Conservation (phyloP, 2,797 vertebrate species). For the Chaetophractus vellerosus region DNA sequence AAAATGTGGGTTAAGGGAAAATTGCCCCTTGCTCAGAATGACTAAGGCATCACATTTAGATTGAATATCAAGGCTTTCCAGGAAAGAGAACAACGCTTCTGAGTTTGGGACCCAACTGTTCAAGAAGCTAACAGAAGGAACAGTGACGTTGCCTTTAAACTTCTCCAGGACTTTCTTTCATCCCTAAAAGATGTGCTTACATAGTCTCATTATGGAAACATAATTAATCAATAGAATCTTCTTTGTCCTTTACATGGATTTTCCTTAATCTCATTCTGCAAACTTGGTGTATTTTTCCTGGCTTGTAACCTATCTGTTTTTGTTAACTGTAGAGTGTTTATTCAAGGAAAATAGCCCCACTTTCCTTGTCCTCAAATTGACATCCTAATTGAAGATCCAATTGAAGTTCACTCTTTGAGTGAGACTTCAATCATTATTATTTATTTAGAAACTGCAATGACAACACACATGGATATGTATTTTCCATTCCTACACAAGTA, state of each 20-base stretch:
- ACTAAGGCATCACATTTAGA: background rate
- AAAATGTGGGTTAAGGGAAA: background rate
- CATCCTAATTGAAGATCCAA: background rate
- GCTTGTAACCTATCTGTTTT: constrained; percentile 15
- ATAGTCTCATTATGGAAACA: background rate
- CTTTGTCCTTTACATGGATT: background rate
- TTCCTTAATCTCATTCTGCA: constrained; percentile 15
- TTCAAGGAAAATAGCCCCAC: background rate
- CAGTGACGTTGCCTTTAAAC: background rate
- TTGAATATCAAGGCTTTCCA: background rate
- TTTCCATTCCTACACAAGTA: background rate
- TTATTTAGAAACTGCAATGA: background rate
- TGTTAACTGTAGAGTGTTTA: background rate
- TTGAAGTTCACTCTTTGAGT: background rate
- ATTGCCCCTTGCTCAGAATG: background rate
- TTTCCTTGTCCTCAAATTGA: background rate
- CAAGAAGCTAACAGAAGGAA: background rate
- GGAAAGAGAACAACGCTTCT: background rate
- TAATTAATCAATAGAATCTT: background rate
- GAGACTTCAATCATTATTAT: background rate
- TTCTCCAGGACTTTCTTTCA: background rate
- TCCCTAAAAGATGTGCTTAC: background rate
- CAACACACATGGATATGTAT: background rate
- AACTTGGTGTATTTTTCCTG: background rate
- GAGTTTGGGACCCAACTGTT: background rate